phyloP scores from a whole-genome alignment of 2,113 vertebrate genomes.

The Myrmecophaga tridactyla region DNA sequence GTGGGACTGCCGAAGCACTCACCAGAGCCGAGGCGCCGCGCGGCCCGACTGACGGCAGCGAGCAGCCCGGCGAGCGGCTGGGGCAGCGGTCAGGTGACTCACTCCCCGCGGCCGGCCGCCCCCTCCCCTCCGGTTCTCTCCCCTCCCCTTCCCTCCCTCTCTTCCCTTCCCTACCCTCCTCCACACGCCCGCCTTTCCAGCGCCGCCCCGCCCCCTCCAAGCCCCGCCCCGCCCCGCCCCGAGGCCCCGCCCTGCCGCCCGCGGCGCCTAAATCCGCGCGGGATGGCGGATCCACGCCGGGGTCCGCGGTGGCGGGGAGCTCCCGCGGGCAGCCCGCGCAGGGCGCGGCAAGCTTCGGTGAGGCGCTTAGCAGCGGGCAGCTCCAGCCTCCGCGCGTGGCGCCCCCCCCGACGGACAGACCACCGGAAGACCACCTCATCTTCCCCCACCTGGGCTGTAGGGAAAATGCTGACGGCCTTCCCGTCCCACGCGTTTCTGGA shows the following conservation, averaged over 20 bases:
- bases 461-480: background rate
- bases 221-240: accelerated
- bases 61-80: background rate
- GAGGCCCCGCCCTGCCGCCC: background rate
- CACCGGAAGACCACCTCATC: background rate
- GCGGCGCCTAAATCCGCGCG: background rate
- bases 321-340: accelerated
- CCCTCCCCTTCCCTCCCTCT: background rate
- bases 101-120: background rate
- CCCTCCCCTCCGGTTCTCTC: too few species aligned
- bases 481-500: background rate
- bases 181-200: background rate
- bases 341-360: background rate
- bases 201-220: background rate
- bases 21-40: slow-evolving; percentile 66
- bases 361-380: background rate
- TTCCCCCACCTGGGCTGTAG: background rate
- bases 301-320: background rate
- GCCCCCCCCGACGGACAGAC: background rate
- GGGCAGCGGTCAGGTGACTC: slow-evolving; percentile 11
- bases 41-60: slow-evolving; percentile 56
- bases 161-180: background rate
- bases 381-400: too few species aligned
- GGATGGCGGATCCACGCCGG: accelerated
- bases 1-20: slow-evolving; percentile 26